Evolutionary conservation across 2,113 vertebrate species (phyloP), one percentile per base, ranked within the genome.

Genomic region (Petaurus breviceps): DNA sequence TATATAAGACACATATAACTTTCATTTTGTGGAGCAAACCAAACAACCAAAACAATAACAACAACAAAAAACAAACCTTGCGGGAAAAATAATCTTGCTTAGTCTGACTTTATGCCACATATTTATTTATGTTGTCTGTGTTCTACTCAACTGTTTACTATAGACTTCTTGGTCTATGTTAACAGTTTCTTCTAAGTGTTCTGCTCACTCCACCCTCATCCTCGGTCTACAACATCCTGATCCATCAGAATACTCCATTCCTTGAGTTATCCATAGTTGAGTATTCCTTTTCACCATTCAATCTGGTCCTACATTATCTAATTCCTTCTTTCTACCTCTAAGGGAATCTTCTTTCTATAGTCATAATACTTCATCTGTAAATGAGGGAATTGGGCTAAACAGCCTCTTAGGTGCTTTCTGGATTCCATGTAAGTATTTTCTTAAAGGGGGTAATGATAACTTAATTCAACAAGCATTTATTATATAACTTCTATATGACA

Each of bases 1-100:
- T 57, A 37, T 1, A 5, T 1, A 8, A 94, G 37, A 90, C 47
- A 95, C 9, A 94, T 43, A 55, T 95, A 94, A 92, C 92, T 96
- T 53, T 23, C 25, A 93, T 49, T 54, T 52, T 77, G 14, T 14
- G 37, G 55, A 93, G 46, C 49, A 90, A 52, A 8, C 25, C 51
- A 95, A 91, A 92, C 77, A 52, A 8, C 25, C 51, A 95, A 91
- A 92, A n/a, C 49, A 54, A 68, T 28, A 94, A 7, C 1, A 68
- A 84, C 0, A 84, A 22, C 43, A 19, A 84, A 84, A 43, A n/a
- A 23, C n/a, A 84, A 37, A 84, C 11, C 16, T 53, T 47, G 43
- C 24, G 77, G 49, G 57, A 57, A 91, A 92, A 7, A 2, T 43
- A 47, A 9, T 53, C n/a, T 51, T 31, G 19, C 25, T 57, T 19